Evolutionary conservation across 2,113 vertebrate species (phyloP).

Genomic region (Vulpes lagopus): DNA sequence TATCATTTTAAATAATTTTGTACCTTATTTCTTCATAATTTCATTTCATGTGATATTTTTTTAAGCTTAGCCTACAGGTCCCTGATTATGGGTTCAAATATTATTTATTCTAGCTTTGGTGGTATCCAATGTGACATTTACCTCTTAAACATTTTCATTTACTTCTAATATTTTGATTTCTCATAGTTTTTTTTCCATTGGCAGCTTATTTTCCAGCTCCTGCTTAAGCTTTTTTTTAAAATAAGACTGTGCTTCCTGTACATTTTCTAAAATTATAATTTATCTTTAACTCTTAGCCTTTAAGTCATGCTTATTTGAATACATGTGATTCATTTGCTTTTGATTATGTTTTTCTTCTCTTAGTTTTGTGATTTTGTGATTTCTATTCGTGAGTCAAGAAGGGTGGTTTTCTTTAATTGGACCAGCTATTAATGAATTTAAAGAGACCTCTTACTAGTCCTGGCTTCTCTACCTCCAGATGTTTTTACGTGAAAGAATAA

Average conservation of each 20-base stretch:
- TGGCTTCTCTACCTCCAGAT: neutral
- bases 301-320: slow-evolving; percentile 1
- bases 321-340: slow-evolving; percentile 27
- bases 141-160: slow-evolving; percentile 50
- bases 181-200: neutral
- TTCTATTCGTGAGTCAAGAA: neutral
- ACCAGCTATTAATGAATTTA: neutral
- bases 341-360: neutral
- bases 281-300: neutral
- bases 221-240: neutral
- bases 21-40: neutral
- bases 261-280: slow-evolving; percentile 33
- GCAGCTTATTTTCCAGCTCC: neutral
- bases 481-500: slow-evolving; percentile 16
- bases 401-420: neutral
- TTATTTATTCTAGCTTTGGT: neutral
- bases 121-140: slow-evolving; percentile 15
- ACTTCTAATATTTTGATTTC: slow-evolving; percentile 38
- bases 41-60: neutral
- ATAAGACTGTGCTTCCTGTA: neutral
- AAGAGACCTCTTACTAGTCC: neutral
- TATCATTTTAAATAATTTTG: slow-evolving; percentile 41
- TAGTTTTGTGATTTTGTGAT: slow-evolving; percentile 51
- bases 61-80: neutral
- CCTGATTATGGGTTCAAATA: neutral